A percentile compares a stretch with the other conserved stretches of the same genome.
These are phyloP conservation scores for Alauda arvensis DNA, from an alignment of 2,797 vertebrate species.

Conservation along the genomic window DNA sequence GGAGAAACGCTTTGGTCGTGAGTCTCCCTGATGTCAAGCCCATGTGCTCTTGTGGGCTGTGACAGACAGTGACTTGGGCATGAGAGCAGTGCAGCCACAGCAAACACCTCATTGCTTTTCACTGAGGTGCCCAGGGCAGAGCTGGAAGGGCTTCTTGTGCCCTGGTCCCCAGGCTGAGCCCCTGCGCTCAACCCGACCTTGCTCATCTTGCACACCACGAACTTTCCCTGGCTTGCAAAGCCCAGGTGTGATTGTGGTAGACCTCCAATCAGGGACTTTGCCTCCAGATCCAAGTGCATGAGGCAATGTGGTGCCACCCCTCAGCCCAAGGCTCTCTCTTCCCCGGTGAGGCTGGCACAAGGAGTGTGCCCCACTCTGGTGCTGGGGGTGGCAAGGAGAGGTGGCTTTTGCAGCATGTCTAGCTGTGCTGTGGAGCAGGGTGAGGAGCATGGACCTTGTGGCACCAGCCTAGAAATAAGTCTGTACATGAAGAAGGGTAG, in stretches of 20 bases:
- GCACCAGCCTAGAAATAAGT: neutral
- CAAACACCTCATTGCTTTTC: neutral
- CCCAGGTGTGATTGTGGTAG: neutral
- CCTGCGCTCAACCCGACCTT: fast-evolving
- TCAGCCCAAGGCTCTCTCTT: neutral
- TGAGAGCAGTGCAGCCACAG: neutral
- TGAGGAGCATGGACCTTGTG: neutral
- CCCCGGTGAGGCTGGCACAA: fast-evolving
- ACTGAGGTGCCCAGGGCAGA: neutral
- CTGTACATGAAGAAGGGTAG: neutral
- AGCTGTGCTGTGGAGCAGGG: neutral
- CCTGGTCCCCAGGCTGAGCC: neutral
- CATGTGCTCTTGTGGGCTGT: neutral
- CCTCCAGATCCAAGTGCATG: neutral
- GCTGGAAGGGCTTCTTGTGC: neutral
- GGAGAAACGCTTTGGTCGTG: neutral
- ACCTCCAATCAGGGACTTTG: neutral
- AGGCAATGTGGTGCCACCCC: neutral
- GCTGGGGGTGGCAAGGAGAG: neutral
- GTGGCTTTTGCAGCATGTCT: neutral
- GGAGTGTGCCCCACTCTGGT: neutral
- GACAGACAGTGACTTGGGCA: fast-evolving
- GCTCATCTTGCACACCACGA: neutral
- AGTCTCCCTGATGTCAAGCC: neutral
- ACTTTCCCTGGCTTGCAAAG: neutral